phyloP scores from a whole-genome alignment of 1,140 invertebrate species.

The Drosophila arawakana region DNA sequence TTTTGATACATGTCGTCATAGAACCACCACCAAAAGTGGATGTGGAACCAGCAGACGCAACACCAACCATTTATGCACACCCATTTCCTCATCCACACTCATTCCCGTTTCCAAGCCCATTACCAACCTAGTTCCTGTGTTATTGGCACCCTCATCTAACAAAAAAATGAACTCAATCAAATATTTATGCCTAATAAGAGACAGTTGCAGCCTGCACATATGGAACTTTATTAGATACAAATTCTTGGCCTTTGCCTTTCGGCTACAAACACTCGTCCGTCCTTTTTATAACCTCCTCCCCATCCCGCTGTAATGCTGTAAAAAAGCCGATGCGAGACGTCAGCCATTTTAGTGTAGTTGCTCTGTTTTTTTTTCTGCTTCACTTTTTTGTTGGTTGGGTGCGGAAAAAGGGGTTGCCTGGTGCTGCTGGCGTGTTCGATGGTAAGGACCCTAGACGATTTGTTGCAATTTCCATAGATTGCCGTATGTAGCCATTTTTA shows the following conservation, averaged over 20 bases:
- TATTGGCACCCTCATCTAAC: conserved; percentile 65
- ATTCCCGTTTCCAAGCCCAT: no score
- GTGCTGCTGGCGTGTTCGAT: conserved; percentile 43
- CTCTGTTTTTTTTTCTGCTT: conserved; percentile 52
- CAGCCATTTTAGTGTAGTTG: conserved; percentile 73
- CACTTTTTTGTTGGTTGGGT: conserved; percentile 21
- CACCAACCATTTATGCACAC: conserved; percentile 31
- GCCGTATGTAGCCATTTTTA: conserved; percentile 76
- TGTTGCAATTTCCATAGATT: conserved; percentile 60
- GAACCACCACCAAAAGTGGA: conserved; percentile 18
- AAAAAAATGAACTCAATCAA: conserved; percentile 62
- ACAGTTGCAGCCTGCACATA: conserved; percentile 49
- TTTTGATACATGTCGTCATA: conserved; percentile 40
- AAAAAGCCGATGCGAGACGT: conserved; percentile 51
- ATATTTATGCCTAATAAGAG: conserved; percentile 70
- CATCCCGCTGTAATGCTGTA: conserved; percentile 23
- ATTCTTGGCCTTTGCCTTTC: conserved; percentile 57
- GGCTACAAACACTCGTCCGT: background rate
- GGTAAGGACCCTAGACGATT: conserved; percentile 61
- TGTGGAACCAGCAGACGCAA: conserved; percentile 13
- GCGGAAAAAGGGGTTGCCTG: conserved; percentile 37
- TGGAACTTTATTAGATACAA: conserved; percentile 81
- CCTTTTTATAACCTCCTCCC: background rate
- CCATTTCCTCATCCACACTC: background rate
- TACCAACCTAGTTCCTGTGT: background rate